These are phyloP conservation scores for Arnoldichthys spilopterus DNA, from an alignment of 2,797 vertebrate species.

Conservation along the genomic window DNA sequence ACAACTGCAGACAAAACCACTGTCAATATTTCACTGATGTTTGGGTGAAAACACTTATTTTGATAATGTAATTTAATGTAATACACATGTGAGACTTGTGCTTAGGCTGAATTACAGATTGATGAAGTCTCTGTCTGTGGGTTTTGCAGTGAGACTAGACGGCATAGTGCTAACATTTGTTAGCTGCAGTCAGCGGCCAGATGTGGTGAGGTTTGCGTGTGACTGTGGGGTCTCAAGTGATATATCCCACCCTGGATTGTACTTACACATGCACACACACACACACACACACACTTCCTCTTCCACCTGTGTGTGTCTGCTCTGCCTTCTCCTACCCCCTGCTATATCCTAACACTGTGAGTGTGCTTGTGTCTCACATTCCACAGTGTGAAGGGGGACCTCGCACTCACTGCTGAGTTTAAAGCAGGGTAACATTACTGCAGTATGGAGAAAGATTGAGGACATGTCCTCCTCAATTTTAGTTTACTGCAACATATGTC, in stretches of 20 bases:
- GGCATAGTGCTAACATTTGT: slow-evolving; percentile 52
- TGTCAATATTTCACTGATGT: neutral
- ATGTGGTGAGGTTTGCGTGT: slow-evolving; percentile 77
- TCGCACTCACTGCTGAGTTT: slow-evolving; percentile 17
- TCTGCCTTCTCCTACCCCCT: neutral
- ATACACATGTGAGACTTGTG: slow-evolving; percentile 50
- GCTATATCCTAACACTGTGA: neutral
- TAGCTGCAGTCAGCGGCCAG: slow-evolving; percentile 71
- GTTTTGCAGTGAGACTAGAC: slow-evolving; percentile 58
- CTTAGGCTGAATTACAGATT: slow-evolving; percentile 55
- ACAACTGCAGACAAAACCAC: neutral
- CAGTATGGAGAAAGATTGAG: neutral
- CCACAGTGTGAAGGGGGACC: slow-evolving; percentile 27
- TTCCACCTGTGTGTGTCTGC: slow-evolving; percentile 41
- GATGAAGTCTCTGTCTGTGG: slow-evolving; percentile 64
- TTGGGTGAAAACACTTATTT: neutral
- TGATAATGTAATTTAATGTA: slow-evolving; percentile 51
- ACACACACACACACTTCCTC: neutral
- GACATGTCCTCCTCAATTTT: neutral
- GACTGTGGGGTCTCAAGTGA: slow-evolving; percentile 70
- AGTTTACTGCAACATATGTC: neutral
- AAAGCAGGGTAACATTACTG: neutral
- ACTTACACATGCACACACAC: slow-evolving; percentile 38
- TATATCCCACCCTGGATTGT: slow-evolving; percentile 61
- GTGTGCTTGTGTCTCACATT: slow-evolving; percentile 45